Base-by-base conservation (phyloP, 2,797 vertebrate genomes). In the Centroberyx gerrardi region DNA sequence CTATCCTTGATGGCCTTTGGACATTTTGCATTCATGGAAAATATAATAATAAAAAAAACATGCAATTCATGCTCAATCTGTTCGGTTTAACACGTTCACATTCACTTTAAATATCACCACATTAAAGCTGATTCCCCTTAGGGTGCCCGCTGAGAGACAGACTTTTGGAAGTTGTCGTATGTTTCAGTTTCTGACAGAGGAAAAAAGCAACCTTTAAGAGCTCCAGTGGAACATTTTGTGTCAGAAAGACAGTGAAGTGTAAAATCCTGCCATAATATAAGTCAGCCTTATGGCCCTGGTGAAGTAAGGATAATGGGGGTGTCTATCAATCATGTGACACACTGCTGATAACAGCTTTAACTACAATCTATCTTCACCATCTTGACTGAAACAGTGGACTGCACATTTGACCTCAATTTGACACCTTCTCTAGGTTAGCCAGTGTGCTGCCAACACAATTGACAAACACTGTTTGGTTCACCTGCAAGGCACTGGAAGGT, bases 1-100 rank as follows among this genome's bases (percentile, higher is more conserved):
- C 63, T 5, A 10, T 61, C 17, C 29, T 15, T 9, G 54, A 17
- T 14, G 10, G n/a, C 15, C 7, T 58, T 52, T 65, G 40, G 36
- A 63, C 28, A 36, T 60, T 74, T 59, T 53, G 17, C 68, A 64
- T 69, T 59, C 17, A 48, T 36, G 17, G 27, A 60, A 83, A 62
- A 68, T 42, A 78, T 68, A 69, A 44, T 8, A 9, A 7, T 44
- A 8, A 2, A 44, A 44, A 53, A 40, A 40, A 44, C 31, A 15
- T 56, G 15, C 13, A 59, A 74, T 71, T 60, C 42, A 49, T 62
- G 8, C 67, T 28, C 38, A 64, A 2, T 59, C 66, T 74, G 67
- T 83, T 33, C 72, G 56, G 33, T 75, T 76, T 65, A 38, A 80
- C 83, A 62, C 18, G 38, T 76, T 73, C 14, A 76, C 74, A 60